Evolutionary conservation across 2,113 vertebrate species (phyloP).

Genomic region (Spizaetus ornatus): DNA sequence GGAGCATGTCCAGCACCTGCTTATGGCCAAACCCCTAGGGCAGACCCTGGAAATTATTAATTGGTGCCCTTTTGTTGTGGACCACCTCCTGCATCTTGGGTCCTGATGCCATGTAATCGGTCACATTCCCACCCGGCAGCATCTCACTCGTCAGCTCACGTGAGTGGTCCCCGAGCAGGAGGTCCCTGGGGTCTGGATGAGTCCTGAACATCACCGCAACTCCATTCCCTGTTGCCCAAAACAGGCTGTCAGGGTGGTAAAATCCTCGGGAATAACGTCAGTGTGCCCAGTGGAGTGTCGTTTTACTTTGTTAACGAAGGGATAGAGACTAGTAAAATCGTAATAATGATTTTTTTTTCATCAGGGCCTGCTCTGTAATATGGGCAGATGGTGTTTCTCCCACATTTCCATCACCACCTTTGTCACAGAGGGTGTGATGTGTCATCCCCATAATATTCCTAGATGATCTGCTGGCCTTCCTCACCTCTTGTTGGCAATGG

Average conservation of each 20-base stretch:
- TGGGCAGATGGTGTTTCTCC: neutral
- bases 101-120: neutral
- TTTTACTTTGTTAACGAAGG: neutral
- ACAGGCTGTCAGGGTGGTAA: neutral
- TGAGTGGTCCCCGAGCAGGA: neutral
- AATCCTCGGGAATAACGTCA: neutral
- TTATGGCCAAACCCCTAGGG: no score
- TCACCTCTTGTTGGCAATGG: neutral
- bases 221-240: neutral
- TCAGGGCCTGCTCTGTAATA: neutral
- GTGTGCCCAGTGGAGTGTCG: neutral
- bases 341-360: neutral
- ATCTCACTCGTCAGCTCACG: neutral
- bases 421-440: neutral
- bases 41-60: neutral
- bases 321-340: neutral
- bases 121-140: neutral
- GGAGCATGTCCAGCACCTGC: accelerated
- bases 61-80: neutral
- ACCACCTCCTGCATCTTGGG: neutral
- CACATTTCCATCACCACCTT: neutral
- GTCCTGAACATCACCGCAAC: no score
- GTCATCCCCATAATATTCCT: neutral
- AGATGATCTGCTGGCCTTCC: neutral
- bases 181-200: neutral